Base-by-base conservation (phyloP, 1,140 invertebrate species). In the Prorops nasuta region DNA sequence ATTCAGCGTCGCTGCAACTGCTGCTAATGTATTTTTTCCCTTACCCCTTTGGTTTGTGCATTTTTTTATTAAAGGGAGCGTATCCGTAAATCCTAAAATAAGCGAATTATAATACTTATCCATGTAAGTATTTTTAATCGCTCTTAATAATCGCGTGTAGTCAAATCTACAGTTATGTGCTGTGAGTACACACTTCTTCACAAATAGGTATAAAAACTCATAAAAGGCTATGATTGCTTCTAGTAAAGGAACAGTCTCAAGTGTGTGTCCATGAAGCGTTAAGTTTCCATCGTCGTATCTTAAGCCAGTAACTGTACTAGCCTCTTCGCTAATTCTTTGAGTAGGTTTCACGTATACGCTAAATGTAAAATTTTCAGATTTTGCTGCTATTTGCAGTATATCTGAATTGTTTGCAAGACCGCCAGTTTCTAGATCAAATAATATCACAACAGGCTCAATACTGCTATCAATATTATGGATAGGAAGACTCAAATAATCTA, bases 221-320 rank as follows among this genome's bases (percentile, higher is more conserved):
- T 9, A 14, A 41, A 49, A 49, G 41, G 39, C 20, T 3, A 41
- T 4, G 21, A 49, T 24, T 12, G 47, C 39, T 40, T 42, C 22
- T 24, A 3, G 15, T 32, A 46, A 22, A 36, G 44, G 17, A 20
- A 36, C 32, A 6, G 44, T 32, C 19, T 2, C 22, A 18, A 49
- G 37, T 19, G 15, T 22, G 16, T 49, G 41, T n/a, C 18, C 37
- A 31, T 49, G 28, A 41, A 8, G 41, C 34, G 41, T 3, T 24
- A 28, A 10, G 4, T 10, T 28, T 10, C 24, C 24, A 28, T 44
- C 28, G 18, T 32, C 15, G 18, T 32, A 44, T 32, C 21, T 44
- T 14, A 44, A 44, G 15, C 16, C 7, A 18, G 31, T 3, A 9
- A 44, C 17, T 16, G n/a, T 9, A 19, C 24, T 32, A 32, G 42